Percentiles rank a stretch among this genome's conserved stretches.
phyloP scores from a whole-genome alignment of 2,888 invertebrate genomes.

The Cryptocephalus moraei region DNA sequence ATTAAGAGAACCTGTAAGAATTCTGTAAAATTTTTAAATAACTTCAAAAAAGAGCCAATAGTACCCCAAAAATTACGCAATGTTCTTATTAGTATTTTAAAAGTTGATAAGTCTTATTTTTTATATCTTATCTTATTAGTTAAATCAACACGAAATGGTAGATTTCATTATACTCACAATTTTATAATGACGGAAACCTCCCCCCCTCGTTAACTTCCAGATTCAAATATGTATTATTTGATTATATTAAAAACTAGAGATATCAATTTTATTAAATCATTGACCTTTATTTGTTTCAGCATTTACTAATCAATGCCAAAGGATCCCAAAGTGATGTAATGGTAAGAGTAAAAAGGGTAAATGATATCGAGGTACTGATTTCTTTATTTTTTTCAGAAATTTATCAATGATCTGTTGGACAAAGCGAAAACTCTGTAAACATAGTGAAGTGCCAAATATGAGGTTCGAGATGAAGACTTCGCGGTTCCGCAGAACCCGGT shows the following conservation, averaged over 20 bases:
- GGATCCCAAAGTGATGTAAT: constrained; percentile 80
- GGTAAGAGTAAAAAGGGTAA: constrained; percentile 45
- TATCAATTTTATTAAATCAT: not conserved
- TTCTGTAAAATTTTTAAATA: too few relatives aligned
- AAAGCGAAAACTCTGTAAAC: constrained; percentile 79
- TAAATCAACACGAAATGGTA: too few relatives aligned
- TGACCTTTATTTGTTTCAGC: constrained; percentile 45
- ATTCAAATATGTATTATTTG: too few relatives aligned
- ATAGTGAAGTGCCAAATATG: constrained; percentile 36
- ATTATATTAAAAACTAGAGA: not conserved
- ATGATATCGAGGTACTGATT: not conserved
- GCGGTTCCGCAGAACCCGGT: constrained; percentile 27
- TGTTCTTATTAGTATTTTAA: too few relatives aligned
- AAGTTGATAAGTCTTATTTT: too few relatives aligned
- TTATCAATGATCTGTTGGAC: constrained; percentile 80
- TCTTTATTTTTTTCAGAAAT: constrained; percentile 59
- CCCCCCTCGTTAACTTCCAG: too few relatives aligned
- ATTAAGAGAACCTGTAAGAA: too few relatives aligned
- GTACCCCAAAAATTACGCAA: too few relatives aligned
- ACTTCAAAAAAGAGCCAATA: too few relatives aligned
- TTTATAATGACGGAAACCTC: too few relatives aligned
- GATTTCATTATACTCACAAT: too few relatives aligned
- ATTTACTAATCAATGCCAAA: constrained; percentile 71
- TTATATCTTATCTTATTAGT: too few relatives aligned
- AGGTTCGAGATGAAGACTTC: constrained; percentile 18